phyloP scores from a whole-genome alignment of 2,888 invertebrate species.

The Danaus chrysippus region DNA sequence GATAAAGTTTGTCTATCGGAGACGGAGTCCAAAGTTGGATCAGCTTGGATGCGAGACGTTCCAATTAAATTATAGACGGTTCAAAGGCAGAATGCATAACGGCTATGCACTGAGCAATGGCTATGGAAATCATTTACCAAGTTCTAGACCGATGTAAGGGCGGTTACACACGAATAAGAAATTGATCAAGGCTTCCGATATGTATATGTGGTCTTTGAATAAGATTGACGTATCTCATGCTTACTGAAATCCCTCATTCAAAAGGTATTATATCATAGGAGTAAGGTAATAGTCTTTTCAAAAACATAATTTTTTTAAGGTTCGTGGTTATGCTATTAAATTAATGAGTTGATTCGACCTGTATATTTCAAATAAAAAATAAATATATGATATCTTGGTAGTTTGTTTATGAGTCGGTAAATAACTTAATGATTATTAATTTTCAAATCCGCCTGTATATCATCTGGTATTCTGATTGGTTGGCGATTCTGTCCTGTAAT shows the following conservation, averaged over 20 bases:
- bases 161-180: constrained; percentile 22
- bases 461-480: not conserved
- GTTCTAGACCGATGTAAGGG: constrained; percentile 33
- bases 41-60: constrained; percentile 49
- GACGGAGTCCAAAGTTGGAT: constrained; percentile 49
- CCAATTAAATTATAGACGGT: constrained; percentile 71
- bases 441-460: too few relatives aligned
- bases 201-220: not conserved
- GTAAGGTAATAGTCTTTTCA: too few relatives aligned
- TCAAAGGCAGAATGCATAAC: constrained; percentile 71
- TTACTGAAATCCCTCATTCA: too few relatives aligned
- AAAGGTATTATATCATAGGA: too few relatives aligned
- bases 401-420: too few relatives aligned
- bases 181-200: constrained; percentile 19
- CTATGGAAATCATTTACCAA: constrained; percentile 59
- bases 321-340: too few relatives aligned
- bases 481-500: not conserved
- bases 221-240: not conserved
- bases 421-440: too few relatives aligned
- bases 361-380: too few relatives aligned
- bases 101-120: constrained; percentile 43
- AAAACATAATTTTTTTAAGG: too few relatives aligned
- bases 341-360: too few relatives aligned
- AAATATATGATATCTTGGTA: too few relatives aligned
- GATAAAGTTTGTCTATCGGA: constrained; percentile 58